These are phyloP conservation scores for Gavia stellata DNA, from an alignment of 2,113 vertebrate species.

Conservation along the genomic window DNA sequence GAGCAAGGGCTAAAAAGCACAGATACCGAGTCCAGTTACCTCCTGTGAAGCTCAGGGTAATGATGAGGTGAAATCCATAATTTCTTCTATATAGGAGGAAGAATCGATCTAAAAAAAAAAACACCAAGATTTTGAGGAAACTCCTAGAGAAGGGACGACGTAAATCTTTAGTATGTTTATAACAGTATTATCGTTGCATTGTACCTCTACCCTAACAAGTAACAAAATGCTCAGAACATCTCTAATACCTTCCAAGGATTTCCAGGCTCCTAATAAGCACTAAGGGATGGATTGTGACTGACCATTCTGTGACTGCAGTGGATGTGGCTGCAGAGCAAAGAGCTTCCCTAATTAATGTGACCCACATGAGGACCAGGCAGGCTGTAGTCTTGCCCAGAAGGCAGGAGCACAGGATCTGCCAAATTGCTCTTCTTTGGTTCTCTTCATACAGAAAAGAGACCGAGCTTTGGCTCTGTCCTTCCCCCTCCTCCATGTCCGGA, in stretches of 20 bases:
- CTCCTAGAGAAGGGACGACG: neutral
- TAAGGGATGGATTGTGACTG: neutral
- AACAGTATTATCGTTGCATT: neutral
- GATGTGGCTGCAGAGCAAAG: neutral
- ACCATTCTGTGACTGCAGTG: neutral
- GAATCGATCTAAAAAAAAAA: neutral
- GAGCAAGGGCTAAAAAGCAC: neutral
- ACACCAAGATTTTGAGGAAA: neutral
- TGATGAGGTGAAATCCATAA: neutral
- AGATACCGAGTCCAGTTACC: neutral
- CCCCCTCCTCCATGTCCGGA: neutral
- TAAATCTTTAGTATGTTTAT: neutral
- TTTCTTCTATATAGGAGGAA: neutral
- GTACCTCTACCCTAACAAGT: neutral
- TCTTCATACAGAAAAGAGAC: neutral
- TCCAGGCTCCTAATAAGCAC: neutral
- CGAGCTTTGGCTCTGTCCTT: neutral
- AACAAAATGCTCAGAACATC: neutral
- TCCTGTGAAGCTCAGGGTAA: neutral
- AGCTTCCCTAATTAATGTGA: neutral
- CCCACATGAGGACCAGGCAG: neutral
- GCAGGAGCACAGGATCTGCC: neutral
- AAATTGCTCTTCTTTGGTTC: neutral
- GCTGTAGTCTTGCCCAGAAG: neutral
- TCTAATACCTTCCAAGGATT: neutral